Evolutionary conservation across 1,140 invertebrate genomes (phyloP), one percentile per base, ranked within the genome.

Genomic region (Apis dorsata): DNA sequence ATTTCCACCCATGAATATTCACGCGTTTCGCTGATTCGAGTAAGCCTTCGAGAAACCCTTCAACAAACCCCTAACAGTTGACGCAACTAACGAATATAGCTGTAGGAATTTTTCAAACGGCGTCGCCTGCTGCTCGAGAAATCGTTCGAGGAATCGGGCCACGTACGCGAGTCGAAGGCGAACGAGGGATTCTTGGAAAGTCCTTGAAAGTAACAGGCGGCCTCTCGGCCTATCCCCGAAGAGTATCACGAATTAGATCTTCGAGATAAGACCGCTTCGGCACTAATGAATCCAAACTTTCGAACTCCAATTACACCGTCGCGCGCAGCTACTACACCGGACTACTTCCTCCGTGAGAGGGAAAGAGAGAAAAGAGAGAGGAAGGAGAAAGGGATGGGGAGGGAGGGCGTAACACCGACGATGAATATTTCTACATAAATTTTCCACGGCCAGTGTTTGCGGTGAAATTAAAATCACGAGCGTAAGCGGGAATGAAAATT

Each of bases 201-300:
- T 91, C 79, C 90, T 90, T 74, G 88, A 88, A 86, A 90, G 87
- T 89, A 89, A 89, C 87, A 83, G 88, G 86, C 86, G 86, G 83
- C 83, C 86, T 88, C 86, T 85, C 85, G 79, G 85, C 84, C 83
- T 72, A 81, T 86, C 79, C 84, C 63, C 82, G 49, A 84, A 87
- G 34, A 44, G 86, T 84, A 79, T 86, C 81, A 85, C 76, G 88
- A 90, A 91, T 91, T 91, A 91, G 90, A 91, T 90, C 86, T 90
- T 59, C 86, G 77, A 85, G 91, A 92, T 90, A 89, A 87, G 90
- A 86, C 88, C 79, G 87, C 89, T 89, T 86, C 86, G 86, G 80
- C 86, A 83, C 88, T 91, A 91, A 92, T 91, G 91, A 92, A 90
- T 91, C 89, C 89, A 87, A 89, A 91, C 91, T 92, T 92, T 90